Percentiles rank a stretch among this genome's conserved stretches.
These are phyloP conservation scores for Strigamia transsilvanica DNA, from an alignment of 2,888 invertebrate species.

Conservation along the genomic window DNA sequence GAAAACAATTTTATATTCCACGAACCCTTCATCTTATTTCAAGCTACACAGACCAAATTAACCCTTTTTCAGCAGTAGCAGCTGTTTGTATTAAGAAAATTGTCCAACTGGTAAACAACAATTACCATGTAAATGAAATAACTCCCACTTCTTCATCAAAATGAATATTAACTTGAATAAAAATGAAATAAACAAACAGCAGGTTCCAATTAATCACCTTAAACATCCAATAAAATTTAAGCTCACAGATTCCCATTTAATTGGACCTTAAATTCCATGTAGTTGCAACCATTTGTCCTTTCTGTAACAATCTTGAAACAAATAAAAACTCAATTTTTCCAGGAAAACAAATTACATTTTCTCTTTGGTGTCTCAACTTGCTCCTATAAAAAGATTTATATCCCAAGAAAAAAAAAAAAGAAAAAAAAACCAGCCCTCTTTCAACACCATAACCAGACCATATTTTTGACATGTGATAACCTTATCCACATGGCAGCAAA, in stretches of 20 bases:
- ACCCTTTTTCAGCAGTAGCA: background rate
- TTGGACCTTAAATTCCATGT: conserved; percentile 20
- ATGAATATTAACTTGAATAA: background rate
- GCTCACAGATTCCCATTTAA: background rate
- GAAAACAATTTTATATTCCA: conserved; percentile 15
- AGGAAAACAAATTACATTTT: conserved; percentile 9
- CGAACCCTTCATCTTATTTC: background rate
- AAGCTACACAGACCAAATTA: background rate
- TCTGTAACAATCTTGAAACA: background rate
- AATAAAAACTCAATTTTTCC: conserved; percentile 31
- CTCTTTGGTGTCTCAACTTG: background rate
- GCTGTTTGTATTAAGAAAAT: background rate
- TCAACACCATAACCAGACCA: background rate
- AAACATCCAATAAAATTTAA: conserved; percentile 2
- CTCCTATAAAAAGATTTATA: conserved; percentile 1
- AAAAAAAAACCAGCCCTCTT: background rate
- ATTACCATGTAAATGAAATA: background rate
- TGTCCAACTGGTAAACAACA: background rate
- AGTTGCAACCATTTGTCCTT: conserved; percentile 32
- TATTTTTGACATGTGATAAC: conserved; percentile 5
- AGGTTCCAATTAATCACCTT: background rate
- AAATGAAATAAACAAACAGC: background rate
- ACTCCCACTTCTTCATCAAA: background rate
- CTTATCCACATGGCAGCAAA: background rate
- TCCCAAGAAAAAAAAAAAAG: background rate